Evolutionary conservation across 2,797 vertebrate species (phyloP), one percentile per base, ranked within the genome.

Genomic region (Scarus forsteni): DNA sequence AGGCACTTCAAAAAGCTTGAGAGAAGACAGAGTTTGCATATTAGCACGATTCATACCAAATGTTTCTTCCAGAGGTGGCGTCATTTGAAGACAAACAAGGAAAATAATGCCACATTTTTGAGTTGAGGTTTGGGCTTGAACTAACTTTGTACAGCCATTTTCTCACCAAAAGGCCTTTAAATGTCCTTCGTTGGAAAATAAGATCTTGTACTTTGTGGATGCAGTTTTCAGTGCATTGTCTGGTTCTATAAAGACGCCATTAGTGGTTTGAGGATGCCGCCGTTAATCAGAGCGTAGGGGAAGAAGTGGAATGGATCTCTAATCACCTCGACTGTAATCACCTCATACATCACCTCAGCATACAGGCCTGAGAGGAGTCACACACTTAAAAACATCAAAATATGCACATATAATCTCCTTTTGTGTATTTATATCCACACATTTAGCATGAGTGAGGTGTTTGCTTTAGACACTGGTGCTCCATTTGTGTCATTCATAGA

Each of bases 301-400:
- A 75, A 70, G 68, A 56, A 83, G 82, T 75, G 49, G 75, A 85
- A 84, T 83, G 75, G 87, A 79, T 90, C 81, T 82, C 73, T 87
- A 89, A 92, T 93, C 89, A 88, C 83, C 75, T 60, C n/a, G n/a
- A 62, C 73, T 62, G 70, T 86, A 88, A 89, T 89, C 80, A 60
- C 70, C 80, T 85, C 83, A 79, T 88, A 75, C 72, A 92, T 90
- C 88, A 86, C 69, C 10, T n/a, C 61, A 71, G 73, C 63, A 15
- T 36, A 50, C 35, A 51, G 18, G 34, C 63, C 38, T 60, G 70
- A 79, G 18, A 67, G 43, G 51, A 67, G 66, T 58, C 19, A n/a
- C 49, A 56, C 42, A 50, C 42, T 58, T n/a, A 52, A 68, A 69
- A 72, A 75, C 52, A 78, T 57, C 35, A 42, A 59, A 51, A 71